Percentiles rank a stretch among this genome's conserved stretches.
These are phyloP conservation scores for Neosilurus mollespiculum DNA, from an alignment of 2,797 vertebrate species.

Conservation along the genomic window DNA sequence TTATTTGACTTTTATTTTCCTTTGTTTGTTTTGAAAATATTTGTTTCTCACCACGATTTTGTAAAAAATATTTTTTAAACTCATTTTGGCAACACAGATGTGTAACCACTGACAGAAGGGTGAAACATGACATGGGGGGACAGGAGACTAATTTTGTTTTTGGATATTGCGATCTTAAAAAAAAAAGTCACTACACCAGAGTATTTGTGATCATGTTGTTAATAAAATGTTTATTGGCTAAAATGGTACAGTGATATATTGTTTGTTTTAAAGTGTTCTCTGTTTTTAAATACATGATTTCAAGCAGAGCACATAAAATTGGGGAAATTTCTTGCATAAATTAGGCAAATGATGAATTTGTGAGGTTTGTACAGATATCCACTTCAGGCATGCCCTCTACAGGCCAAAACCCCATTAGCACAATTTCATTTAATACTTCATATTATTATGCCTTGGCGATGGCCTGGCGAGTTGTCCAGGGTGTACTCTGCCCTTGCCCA, in stretches of 20 bases:
- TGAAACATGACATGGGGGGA: constrained; percentile 69
- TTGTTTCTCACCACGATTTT: constrained; percentile 74
- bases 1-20: constrained; percentile 72
- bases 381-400: constrained; percentile 4
- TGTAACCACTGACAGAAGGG: constrained; percentile 67
- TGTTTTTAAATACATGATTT: constrained; percentile 77
- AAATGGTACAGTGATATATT: constrained; percentile 74
- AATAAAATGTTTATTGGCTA: constrained; percentile 95
- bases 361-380: neutral
- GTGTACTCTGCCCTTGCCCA: too few species aligned
- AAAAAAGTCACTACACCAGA: constrained; percentile 76
- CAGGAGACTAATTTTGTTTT: constrained; percentile 73
- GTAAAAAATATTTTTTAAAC: constrained; percentile 60
- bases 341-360: constrained; percentile 49
- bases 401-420: neutral
- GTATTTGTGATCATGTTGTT: constrained; percentile 94
- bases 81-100: constrained; percentile 77
- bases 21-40: constrained; percentile 77
- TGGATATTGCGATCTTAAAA: constrained; percentile 76
- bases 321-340: constrained; percentile 73
- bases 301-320: constrained; percentile 78
- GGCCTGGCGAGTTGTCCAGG: too few species aligned
- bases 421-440: neutral
- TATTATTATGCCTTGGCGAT: too few species aligned
- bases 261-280: constrained; percentile 69